Base-by-base conservation (phyloP, 2,113 vertebrate genomes). In the Picathartes gymnocephalus region DNA sequence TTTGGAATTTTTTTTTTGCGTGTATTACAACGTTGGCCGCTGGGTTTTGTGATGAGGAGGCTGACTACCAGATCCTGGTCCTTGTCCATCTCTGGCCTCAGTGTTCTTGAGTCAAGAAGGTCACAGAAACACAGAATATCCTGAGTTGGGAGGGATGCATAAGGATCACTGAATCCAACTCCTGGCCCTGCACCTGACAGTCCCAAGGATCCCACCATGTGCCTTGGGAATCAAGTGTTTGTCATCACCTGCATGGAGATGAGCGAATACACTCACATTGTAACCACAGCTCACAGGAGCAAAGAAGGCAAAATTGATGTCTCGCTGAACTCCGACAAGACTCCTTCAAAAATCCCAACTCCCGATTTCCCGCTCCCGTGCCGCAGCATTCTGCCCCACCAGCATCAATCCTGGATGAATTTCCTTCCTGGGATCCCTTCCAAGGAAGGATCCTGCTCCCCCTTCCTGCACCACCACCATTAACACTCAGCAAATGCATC, bases 301-400 rank as follows among this genome's bases (percentile, higher is more conserved):
- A 50, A 45, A 78, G 16, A 27, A 51, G 13, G 4, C 9, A 70
- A 74, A 66, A 22, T 23, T 11, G 6, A 72, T 64, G 87, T 91
- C 77, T 82, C 24, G 9, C n/a, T 9, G 12, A 72, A 33, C 45
- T 72, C 62, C 76, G 35, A 7, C 22, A 40, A 48, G 30, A 45
- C 57, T 47, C 66, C 42, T 54, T 19, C 53, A 51, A 84, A 86
- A 78, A 14, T 4, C 72, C 64, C 71, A 73, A 62, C 54, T 45
- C 61, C 37, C 0, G 0, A 21, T 23, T 42, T 22, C 19, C 31
- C 4, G 2, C 40, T 19, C 44, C 21, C 7, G 3, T 3, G 6
- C 16, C 5, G 2, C 37, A 40, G 17, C 66, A 9, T 21, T 45
- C 17, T 11, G 1, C 8, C 37, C 45, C 62, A 24, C 23, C 44